Evolutionary conservation across 1,140 invertebrate genomes (phyloP).

Genomic region (Drosophila fuyamai): DNA sequence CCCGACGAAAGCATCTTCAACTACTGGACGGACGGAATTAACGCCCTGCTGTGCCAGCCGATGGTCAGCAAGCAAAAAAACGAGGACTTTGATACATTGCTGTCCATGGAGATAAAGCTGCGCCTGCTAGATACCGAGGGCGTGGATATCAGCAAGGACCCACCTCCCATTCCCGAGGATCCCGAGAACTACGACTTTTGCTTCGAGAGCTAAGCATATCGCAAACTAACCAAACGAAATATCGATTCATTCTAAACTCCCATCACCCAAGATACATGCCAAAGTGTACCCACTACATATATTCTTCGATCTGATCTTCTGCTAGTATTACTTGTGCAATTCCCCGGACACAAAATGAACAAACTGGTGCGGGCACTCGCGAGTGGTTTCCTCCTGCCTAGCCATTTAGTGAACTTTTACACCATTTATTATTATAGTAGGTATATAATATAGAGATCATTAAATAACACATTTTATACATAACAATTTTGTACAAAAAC

Average conservation of each 20-base stretch:
- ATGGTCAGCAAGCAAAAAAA: conserved; percentile 96
- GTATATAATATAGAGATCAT: conserved; percentile 64
- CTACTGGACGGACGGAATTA: conserved; percentile 98
- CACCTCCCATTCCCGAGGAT: conserved; percentile 94
- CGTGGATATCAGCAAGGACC: conserved; percentile 96
- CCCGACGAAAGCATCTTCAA: conserved; percentile 95
- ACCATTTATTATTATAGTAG: conserved; percentile 68
- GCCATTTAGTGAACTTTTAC: conserved; percentile 70
- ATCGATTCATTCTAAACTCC: conserved; percentile 17
- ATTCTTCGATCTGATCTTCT: conserved; percentile 45
- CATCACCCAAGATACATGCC: conserved; percentile 67
- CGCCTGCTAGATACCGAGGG: conserved; percentile 96
- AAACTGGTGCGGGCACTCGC: conserved; percentile 29
- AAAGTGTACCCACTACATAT: conserved; percentile 65
- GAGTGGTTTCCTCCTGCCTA: conserved; percentile 20
- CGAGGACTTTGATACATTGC: conserved; percentile 95
- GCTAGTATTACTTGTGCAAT: conserved; percentile 75
- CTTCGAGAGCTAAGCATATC: conserved; percentile 85
- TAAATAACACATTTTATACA: conserved; percentile 76
- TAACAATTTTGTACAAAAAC: conserved; percentile 75
- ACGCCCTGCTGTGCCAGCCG: conserved; percentile 93
- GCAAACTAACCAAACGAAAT: conserved; percentile 2
- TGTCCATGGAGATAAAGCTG: conserved; percentile 98
- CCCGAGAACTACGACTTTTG: conserved; percentile 95
- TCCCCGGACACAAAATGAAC: conserved; percentile 49